phyloP scores from a whole-genome alignment of 2,797 vertebrate species.

The Darevskia nairensis region DNA sequence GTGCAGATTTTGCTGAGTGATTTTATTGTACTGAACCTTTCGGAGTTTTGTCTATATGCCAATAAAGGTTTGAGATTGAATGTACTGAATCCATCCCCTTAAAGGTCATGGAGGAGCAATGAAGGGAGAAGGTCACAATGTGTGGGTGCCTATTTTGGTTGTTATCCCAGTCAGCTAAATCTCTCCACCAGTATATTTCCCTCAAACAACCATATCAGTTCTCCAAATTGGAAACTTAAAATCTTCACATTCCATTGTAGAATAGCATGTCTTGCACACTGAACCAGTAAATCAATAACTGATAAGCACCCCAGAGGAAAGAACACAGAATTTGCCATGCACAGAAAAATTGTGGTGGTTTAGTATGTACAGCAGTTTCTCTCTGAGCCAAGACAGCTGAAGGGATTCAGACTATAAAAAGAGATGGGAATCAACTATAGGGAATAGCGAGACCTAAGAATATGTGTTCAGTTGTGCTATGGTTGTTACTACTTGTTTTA shows the following conservation, averaged over 20 bases:
- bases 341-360: background rate
- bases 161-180: background rate
- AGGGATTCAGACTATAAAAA: too few relatives aligned
- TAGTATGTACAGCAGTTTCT: too few relatives aligned
- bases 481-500: too few relatives aligned
- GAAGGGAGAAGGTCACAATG: too few relatives aligned
- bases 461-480: too few relatives aligned
- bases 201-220: background rate
- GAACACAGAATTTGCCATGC: background rate
- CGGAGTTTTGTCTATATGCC: too few relatives aligned
- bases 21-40: too few relatives aligned
- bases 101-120: background rate
- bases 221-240: background rate
- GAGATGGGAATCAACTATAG: too few relatives aligned
- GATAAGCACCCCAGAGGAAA: background rate
- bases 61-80: too few relatives aligned
- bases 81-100: background rate
- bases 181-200: background rate
- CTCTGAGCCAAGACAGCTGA: too few relatives aligned
- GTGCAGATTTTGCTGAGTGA: too few relatives aligned
- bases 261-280: background rate
- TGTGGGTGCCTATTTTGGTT: background rate
- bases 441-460: too few relatives aligned
- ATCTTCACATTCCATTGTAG: background rate
- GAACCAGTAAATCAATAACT: background rate